Evolutionary conservation across 2,797 vertebrate species (phyloP).

Genomic region (Semaprochilodus insignis): DNA sequence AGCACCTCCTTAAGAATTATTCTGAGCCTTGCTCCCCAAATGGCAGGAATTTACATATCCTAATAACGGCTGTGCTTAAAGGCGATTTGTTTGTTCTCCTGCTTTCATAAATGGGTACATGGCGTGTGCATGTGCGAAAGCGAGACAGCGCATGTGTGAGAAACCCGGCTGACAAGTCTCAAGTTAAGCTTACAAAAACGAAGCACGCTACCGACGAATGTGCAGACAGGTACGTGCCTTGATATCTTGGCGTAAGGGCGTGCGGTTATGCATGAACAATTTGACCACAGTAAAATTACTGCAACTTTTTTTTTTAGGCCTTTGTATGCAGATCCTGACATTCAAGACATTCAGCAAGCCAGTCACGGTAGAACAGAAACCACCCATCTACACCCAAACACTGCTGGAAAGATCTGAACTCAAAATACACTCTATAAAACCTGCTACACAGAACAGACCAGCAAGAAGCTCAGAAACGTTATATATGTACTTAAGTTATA

Average conservation of each 20-base stretch:
- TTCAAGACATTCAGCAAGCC: constrained; percentile 16
- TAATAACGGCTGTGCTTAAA: constrained; percentile 57
- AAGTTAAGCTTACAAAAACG: background rate
- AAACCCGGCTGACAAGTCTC: constrained; percentile 8
- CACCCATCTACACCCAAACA: background rate
- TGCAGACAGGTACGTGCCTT: constrained; percentile 5
- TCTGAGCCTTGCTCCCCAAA: constrained; percentile 52
- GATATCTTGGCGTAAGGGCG: background rate
- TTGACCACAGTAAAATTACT: background rate
- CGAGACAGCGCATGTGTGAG: constrained; percentile 14
- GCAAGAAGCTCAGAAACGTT: background rate
- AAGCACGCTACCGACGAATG: background rate
- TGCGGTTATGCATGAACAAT: background rate
- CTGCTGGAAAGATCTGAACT: background rate
- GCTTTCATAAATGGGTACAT: constrained; percentile 30
- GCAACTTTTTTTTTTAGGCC: background rate
- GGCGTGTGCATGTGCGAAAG: constrained; percentile 20
- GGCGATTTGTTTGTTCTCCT: constrained; percentile 59
- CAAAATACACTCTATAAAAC: no score
- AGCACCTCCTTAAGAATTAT: constrained; percentile 71
- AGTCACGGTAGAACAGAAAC: background rate
- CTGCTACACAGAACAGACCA: no score
- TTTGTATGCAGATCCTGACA: background rate
- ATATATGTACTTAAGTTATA: no score
- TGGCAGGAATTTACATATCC: constrained; percentile 60